Percentiles rank a stretch among this genome's conserved stretches.
These are phyloP conservation scores for Aleiodes sp. DNA, from an alignment of 1,140 invertebrate species.

Conservation along the genomic window DNA sequence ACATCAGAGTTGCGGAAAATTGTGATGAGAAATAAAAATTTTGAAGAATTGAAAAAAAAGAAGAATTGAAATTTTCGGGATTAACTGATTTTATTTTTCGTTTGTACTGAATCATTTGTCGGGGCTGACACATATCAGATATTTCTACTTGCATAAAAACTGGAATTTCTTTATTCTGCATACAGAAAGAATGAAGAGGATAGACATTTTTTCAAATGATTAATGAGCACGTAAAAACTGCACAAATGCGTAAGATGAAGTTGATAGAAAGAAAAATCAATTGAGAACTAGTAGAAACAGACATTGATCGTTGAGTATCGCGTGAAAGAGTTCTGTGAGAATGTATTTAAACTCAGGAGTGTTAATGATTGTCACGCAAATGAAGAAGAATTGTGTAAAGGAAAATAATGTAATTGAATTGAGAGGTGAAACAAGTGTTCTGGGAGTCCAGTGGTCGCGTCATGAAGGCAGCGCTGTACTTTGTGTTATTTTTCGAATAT, in stretches of 20 bases:
- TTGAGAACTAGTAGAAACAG: neutral
- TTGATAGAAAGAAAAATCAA: neutral
- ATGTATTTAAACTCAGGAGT: neutral
- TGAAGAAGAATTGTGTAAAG: neutral
- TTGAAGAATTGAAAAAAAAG: no score
- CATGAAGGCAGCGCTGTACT: no score
- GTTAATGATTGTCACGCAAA: neutral
- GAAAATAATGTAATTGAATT: neutral
- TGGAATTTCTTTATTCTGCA: neutral
- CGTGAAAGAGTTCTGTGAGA: neutral
- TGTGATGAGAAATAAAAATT: no score
- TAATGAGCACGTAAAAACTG: no score
- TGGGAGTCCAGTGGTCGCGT: no score
- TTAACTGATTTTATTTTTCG: no score
- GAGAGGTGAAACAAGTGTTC: neutral
- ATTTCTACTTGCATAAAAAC: neutral
- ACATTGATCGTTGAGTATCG: neutral
- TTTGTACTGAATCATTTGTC: neutral
- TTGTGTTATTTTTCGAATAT: no score
- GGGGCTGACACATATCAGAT: neutral
- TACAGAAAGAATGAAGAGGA: no score
- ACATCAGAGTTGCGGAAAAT: no score
- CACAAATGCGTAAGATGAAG: neutral
- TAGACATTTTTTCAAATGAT: no score
- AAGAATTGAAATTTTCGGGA: no score